Conservation (phyloP, 2,888 invertebrate species). For the Dasypolia templi region DNA sequence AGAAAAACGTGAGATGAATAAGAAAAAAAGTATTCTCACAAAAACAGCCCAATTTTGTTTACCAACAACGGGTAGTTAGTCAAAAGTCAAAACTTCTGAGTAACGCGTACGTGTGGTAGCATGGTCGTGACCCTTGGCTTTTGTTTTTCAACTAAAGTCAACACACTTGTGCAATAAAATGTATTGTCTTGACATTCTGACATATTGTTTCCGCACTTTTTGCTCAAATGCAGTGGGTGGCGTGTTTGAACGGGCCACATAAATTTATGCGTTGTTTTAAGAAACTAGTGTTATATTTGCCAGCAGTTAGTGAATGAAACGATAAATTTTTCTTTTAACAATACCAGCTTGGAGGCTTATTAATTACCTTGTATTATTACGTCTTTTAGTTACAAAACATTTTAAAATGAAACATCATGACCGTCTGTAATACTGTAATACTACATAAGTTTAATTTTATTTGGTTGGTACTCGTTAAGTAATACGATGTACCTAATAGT, state of each 20-base stretch:
- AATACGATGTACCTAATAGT: slow-evolving; percentile 17
- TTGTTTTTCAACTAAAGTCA: slow-evolving; percentile 76
- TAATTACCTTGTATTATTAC: slow-evolving; percentile 3
- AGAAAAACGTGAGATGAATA: background rate
- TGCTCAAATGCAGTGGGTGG: slow-evolving; percentile 61
- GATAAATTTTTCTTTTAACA: slow-evolving; percentile 44
- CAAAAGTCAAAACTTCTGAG: slow-evolving; percentile 47
- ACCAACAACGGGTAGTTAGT: slow-evolving; percentile 44
- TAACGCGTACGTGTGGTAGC: slow-evolving; percentile 79
- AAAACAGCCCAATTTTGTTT: slow-evolving; percentile 36
- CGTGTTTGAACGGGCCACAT: slow-evolving; percentile 43
- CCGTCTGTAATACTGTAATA: slow-evolving; percentile 12
- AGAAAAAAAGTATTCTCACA: background rate
- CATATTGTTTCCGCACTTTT: slow-evolving; percentile 66
- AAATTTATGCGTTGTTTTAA: slow-evolving; percentile 51
- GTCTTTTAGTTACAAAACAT: slow-evolving; percentile 11
- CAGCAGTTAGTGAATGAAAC: slow-evolving; percentile 17
- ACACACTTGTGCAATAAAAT: slow-evolving; percentile 75
- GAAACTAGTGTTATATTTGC: slow-evolving; percentile 50
- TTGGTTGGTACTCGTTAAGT: slow-evolving; percentile 28
- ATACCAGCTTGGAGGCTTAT: slow-evolving; percentile 16
- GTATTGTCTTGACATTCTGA: slow-evolving; percentile 72
- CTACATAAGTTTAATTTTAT: slow-evolving; percentile 36
- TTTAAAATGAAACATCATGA: slow-evolving; percentile 19
- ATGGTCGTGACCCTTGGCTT: slow-evolving; percentile 69